Percentiles rank a stretch among this genome's conserved stretches.
phyloP scores from a whole-genome alignment of 1,140 invertebrate species.

The Drosophila gunungcola region DNA sequence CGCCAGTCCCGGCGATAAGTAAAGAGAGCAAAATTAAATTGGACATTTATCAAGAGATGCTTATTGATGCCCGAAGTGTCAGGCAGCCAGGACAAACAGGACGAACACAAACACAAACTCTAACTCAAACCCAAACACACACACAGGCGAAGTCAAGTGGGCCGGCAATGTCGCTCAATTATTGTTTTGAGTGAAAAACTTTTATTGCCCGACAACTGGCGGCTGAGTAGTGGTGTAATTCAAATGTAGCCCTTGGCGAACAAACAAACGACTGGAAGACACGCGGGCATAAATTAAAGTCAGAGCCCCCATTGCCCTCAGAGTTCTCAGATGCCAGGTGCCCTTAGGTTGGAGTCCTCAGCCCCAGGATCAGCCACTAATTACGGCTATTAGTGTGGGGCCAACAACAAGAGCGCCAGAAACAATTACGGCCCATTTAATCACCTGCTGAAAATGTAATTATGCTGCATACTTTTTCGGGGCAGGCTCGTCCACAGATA shows the following conservation, averaged over 20 bases:
- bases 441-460: conserved; percentile 84
- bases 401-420: conserved; percentile 55
- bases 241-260: conserved; percentile 72
- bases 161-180: conserved; percentile 58
- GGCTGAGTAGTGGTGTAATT: conserved; percentile 51
- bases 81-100: conserved; percentile 30
- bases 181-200: conserved; percentile 83
- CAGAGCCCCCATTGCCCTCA: background rate
- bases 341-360: conserved; percentile 5
- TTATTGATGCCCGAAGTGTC: conserved; percentile 78
- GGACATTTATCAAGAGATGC: conserved; percentile 84
- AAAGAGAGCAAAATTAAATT: conserved; percentile 84
- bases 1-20: conserved; percentile 62
- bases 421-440: conserved; percentile 84
- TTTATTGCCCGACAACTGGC: conserved; percentile 65
- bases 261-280: conserved; percentile 61
- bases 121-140: conserved; percentile 39
- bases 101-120: conserved; percentile 42
- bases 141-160: conserved; percentile 62
- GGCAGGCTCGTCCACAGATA: conserved; percentile 10
- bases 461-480: conserved; percentile 75
- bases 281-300: conserved; percentile 74
- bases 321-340: background rate
- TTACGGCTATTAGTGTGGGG: conserved; percentile 71
- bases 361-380: conserved; percentile 60